Evolutionary conservation across 2,888 invertebrate species (phyloP), one percentile per base, ranked within the genome.

Genomic region (Heliconius ismenius): DNA sequence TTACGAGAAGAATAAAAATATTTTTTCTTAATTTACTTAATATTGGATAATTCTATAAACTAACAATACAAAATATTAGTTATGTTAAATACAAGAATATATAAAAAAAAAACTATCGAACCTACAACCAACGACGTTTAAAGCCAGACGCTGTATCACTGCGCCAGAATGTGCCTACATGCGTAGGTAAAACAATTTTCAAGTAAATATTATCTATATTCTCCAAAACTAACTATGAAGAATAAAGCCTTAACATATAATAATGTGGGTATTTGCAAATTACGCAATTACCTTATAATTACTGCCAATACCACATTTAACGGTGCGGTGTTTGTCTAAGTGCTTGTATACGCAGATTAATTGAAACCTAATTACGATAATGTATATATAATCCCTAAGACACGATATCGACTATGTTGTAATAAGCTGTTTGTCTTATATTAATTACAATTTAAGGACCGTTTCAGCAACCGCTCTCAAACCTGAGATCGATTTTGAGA

Each of bases 291-390:
- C 26, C 13, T 11, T 43, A 60, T 62, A 73, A 63, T 73, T 63
- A 73, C 62, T 73, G 21, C 73, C 11, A 63, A 73, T 73, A 39
- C 63, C 18, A 73, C 39, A 62, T 73, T 43, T 62, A 43, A 43
- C 67, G 39, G 43, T 70, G 63, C 63, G 73, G 69, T 79, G 73
- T 77, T 79, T 77, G 39, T 36, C 32, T 36, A 18, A 28, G 39
- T 36, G 58, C 67, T 77, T 69, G 68, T 73, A 77, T 73, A 77
- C 24, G 64, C 43, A 58, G 62, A 77, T 73, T 77, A 77, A 39
- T 76, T 54, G 58, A 70, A 76, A 74, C 69, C 72, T 78, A 78
- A 76, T 79, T 74, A 74, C 65, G 28, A 39, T 77, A 75, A 77
- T 77, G 74, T 62, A 28, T 67, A 62, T 69, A 69, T 49, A 69